Conservation (phyloP, 2,113 vertebrate species). For the Syrrhaptes paradoxus region DNA sequence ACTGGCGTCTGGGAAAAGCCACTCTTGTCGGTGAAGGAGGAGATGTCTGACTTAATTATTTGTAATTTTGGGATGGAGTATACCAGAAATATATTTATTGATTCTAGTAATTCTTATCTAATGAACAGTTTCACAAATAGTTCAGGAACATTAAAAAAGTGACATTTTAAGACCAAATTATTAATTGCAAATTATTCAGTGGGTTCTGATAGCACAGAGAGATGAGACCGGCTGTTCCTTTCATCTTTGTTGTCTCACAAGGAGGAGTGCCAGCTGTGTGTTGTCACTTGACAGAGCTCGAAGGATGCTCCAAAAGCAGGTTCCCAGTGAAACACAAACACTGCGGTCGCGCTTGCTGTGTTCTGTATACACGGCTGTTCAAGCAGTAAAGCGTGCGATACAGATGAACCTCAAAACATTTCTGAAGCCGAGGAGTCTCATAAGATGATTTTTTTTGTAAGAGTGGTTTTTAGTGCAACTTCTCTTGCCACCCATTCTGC, state of each 20-base stretch:
- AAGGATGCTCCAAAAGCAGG: not conserved
- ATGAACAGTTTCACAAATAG: not conserved
- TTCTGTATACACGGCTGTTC: not conserved
- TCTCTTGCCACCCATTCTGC: not conserved
- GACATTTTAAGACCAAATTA: not conserved
- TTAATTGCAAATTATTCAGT: not conserved
- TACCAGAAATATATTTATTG: not conserved
- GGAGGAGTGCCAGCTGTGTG: not conserved
- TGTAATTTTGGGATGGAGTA: not conserved
- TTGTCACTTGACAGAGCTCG: not conserved
- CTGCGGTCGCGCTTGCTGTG: not conserved
- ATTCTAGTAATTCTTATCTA: not conserved
- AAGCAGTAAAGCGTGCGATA: not conserved
- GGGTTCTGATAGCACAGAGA: not conserved
- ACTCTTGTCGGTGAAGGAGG: not conserved
- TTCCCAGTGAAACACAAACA: conserved; percentile 1
- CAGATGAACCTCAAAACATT: not conserved
- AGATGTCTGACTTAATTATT: not conserved
- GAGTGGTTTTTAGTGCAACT: not conserved
- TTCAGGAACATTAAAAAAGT: not conserved
- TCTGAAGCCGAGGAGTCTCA: not conserved
- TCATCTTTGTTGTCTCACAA: not conserved
- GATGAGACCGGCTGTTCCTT: not conserved
- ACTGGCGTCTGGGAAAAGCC: not conserved
- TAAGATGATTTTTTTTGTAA: not conserved